Percentiles rank a stretch among this genome's conserved stretches.
Conservation (phyloP, 2,888 invertebrate species). For the Eupithecia subumbrata region DNA sequence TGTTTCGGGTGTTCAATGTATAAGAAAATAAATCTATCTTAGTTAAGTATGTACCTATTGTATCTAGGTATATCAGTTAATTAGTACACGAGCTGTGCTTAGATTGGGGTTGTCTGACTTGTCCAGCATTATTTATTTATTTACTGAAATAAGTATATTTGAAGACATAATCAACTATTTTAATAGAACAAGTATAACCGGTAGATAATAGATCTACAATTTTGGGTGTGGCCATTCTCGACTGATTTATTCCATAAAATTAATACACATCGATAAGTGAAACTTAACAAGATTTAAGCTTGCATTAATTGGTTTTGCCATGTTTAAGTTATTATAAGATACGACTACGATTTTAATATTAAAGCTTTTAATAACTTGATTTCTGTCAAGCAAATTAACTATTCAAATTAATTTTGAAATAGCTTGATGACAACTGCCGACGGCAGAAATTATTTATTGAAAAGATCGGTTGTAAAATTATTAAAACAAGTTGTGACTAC, state of each 20-base stretch:
- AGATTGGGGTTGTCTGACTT: background rate
- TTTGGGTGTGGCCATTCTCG: slow-evolving; percentile 40
- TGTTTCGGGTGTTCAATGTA: background rate
- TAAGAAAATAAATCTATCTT: background rate
- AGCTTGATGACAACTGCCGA: slow-evolving; percentile 36
- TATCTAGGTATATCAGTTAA: background rate
- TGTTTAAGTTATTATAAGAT: slow-evolving; percentile 12
- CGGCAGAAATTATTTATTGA: background rate
- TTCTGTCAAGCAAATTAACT: slow-evolving; percentile 44
- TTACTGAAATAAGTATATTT: background rate
- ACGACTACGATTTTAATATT: slow-evolving; percentile 1
- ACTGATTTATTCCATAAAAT: slow-evolving; percentile 43
- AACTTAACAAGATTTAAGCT: slow-evolving; percentile 47
- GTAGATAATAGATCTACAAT: background rate
- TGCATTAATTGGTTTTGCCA: slow-evolving; percentile 34
- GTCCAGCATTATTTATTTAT: background rate
- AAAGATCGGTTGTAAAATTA: background rate
- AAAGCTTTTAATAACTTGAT: slow-evolving; percentile 37
- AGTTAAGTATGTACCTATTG: background rate
- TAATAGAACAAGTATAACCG: background rate
- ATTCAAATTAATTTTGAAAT: slow-evolving; percentile 37
- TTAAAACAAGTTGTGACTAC: background rate
- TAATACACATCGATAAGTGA: slow-evolving; percentile 50
- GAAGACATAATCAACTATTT: background rate
- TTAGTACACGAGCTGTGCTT: background rate